Percentiles rank a stretch among this genome's conserved stretches.
Conservation (phyloP, 2,113 vertebrate species). For the Ia io region DNA sequence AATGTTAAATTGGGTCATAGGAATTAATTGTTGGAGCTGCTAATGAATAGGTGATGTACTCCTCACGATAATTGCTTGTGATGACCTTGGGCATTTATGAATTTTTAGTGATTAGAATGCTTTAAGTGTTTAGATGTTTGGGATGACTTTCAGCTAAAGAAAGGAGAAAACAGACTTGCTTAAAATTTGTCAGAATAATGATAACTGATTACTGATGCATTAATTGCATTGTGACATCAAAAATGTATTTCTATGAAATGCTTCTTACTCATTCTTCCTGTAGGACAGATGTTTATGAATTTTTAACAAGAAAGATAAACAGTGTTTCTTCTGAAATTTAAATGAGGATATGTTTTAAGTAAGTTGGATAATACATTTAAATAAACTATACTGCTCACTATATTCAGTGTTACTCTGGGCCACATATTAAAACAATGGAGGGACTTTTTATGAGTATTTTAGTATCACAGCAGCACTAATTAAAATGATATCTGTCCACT, state of each 20-base stretch:
- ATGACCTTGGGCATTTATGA: neutral
- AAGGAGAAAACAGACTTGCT: neutral
- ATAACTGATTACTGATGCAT: neutral
- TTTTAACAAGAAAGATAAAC: neutral
- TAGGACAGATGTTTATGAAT: neutral
- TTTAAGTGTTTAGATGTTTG: neutral
- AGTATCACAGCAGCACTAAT: neutral
- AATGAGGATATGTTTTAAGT: neutral
- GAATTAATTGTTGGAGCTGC: neutral
- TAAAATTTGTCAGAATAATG: neutral
- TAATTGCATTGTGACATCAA: neutral
- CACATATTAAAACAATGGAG: neutral
- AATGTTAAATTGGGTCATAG: neutral
- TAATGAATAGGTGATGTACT: neutral
- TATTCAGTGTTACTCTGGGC: neutral
- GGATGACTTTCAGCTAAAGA: neutral
- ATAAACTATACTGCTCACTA: neutral
- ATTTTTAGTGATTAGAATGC: neutral
- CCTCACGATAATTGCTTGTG: neutral
- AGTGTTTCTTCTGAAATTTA: neutral
- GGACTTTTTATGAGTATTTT: neutral
- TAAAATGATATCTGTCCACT: neutral
- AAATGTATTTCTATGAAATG: neutral
- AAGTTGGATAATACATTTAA: neutral
- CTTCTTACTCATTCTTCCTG: neutral